Evolutionary conservation across 2,113 vertebrate species (phyloP).

Genomic region (Gavia stellata): DNA sequence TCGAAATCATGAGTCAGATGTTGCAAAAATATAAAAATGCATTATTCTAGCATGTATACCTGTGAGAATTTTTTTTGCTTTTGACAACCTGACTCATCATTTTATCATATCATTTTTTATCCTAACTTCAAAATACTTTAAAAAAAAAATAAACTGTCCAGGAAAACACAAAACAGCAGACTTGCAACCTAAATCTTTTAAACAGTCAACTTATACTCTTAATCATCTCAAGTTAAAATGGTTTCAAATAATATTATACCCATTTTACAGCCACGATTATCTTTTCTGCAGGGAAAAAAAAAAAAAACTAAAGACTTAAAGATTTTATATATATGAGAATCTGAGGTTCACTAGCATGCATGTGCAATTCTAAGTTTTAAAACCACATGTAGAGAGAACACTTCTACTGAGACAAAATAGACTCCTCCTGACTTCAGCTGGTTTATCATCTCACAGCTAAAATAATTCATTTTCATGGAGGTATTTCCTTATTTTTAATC

Average conservation of each 20-base stretch:
- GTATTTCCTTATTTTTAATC: neutral
- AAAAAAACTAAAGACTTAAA: neutral
- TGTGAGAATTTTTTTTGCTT: constrained; percentile 24
- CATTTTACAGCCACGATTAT: neutral
- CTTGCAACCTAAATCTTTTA: neutral
- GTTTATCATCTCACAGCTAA: neutral
- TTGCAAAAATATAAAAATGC: constrained; percentile 54
- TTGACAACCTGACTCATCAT: constrained; percentile 65
- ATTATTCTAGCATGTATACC: constrained; percentile 59
- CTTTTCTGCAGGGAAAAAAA: neutral
- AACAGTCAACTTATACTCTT: neutral
- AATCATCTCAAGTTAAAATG: neutral
- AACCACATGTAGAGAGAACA: neutral
- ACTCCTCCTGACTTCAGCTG: neutral
- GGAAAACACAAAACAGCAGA: neutral
- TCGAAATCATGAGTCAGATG: constrained; percentile 67
- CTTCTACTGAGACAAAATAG: neutral
- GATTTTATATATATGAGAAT: neutral
- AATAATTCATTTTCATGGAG: neutral
- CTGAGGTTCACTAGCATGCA: neutral
- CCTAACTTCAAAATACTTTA: constrained; percentile 33
- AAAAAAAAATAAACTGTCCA: no score
- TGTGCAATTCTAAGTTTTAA: neutral
- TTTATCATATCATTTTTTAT: constrained; percentile 58
- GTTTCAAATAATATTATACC: neutral